Evolutionary conservation across 2,888 invertebrate species (phyloP).

Genomic region (Drosophila macrospina): DNA sequence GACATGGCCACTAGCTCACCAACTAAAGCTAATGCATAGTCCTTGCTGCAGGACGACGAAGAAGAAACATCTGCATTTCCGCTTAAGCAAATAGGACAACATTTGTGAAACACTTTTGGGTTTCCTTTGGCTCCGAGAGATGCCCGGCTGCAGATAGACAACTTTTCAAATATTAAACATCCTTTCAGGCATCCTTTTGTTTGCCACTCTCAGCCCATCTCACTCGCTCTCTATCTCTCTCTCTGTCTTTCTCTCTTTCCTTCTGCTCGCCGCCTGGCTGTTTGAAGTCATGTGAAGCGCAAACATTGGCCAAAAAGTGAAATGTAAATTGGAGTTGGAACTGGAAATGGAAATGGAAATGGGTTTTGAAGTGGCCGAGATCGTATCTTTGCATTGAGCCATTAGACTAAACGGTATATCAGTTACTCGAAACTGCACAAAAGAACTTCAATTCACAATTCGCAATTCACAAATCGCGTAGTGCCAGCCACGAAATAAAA

Average conservation of each 20-base stretch:
- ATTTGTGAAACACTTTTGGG: conserved; percentile 52
- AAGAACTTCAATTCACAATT: conserved; percentile 29
- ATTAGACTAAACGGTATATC: conserved; percentile 43
- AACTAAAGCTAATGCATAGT: conserved; percentile 42
- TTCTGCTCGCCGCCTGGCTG: conserved; percentile 17
- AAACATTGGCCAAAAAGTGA: conserved; percentile 45
- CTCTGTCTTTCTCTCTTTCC: background rate
- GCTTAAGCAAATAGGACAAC: conserved; percentile 70
- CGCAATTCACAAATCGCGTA: conserved; percentile 23
- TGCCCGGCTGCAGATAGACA: conserved; percentile 53
- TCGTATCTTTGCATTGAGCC: conserved; percentile 31
- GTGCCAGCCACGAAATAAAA: conserved; percentile 34
- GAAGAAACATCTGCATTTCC: conserved; percentile 76
- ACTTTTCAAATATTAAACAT: conserved; percentile 71
- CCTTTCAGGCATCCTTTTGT: conserved; percentile 69
- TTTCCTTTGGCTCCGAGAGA: conserved; percentile 44
- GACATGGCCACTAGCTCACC: conserved; percentile 62
- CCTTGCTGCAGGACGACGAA: conserved; percentile 18
- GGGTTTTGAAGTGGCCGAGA: conserved; percentile 64
- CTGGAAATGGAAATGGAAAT: conserved; percentile 27
- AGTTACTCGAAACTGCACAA: conserved; percentile 33
- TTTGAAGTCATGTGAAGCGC: conserved; percentile 71
- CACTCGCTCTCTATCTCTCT: conserved; percentile 1
- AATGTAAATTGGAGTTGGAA: conserved; percentile 38
- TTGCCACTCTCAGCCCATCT: conserved; percentile 17